phyloP scores from a whole-genome alignment of 2,888 invertebrate species.

The Athalia circularis region DNA sequence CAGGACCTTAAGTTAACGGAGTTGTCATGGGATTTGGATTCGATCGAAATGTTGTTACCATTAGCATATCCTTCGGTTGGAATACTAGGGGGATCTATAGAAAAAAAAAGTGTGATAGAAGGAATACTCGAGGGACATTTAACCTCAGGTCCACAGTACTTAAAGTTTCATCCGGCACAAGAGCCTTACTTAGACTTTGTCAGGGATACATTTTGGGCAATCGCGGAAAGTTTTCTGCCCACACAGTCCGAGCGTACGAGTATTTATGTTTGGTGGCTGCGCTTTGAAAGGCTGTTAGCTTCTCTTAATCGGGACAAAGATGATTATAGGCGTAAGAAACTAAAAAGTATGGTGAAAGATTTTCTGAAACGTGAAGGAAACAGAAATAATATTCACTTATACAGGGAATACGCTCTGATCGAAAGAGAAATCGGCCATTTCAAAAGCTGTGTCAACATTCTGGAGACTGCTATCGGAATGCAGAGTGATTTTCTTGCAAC shows the following conservation, averaged over 20 bases:
- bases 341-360: constrained; percentile 76
- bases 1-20: constrained; percentile 62
- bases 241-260: constrained; percentile 75
- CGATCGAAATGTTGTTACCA: constrained; percentile 65
- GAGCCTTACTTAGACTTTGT: constrained; percentile 78
- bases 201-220: constrained; percentile 75
- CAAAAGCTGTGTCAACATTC: constrained; percentile 75
- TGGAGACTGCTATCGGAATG: constrained; percentile 75
- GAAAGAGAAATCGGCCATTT: constrained; percentile 77
- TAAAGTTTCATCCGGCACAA: constrained; percentile 78
- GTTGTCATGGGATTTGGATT: constrained; percentile 65
- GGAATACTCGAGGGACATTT: constrained; percentile 71
- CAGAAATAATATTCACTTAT: constrained; percentile 77
- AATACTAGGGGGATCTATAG: constrained; percentile 59
- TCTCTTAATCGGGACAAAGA: constrained; percentile 75
- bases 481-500: constrained; percentile 60
- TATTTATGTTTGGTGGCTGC: constrained; percentile 80
- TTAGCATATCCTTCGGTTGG: constrained; percentile 64
- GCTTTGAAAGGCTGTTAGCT: constrained; percentile 78
- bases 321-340: constrained; percentile 73
- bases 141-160: constrained; percentile 78
- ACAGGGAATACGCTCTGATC: constrained; percentile 80
- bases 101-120: constrained; percentile 59
- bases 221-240: constrained; percentile 74
- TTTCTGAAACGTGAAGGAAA: constrained; percentile 77